Evolutionary conservation across 2,888 invertebrate species (phyloP), one percentile per base, ranked within the genome.

Genomic region (Rotaria magnacalcarata): DNA sequence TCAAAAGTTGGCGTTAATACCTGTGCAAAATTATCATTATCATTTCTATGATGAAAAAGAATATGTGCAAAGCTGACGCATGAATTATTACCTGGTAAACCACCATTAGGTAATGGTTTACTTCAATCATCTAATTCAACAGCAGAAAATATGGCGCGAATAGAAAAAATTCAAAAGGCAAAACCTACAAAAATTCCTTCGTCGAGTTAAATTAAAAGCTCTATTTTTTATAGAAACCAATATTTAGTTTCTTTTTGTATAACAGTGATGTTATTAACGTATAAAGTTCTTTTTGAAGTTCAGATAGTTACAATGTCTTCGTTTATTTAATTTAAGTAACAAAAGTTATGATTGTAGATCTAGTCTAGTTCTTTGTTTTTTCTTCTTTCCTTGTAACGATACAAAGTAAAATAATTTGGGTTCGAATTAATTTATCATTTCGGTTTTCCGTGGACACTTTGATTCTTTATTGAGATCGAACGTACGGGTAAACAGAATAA

Each of bases 1-100:
- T 88, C 90, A 8, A 90, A 90, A 87, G 90, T 90, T 21, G 90
- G 90, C 8, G 90, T 90, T 56, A 90, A 90, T 87, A 87, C 90
- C 19, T 90, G 90, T 87, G 88, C 90, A 47, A 88, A 89, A 84
- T 88, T 89, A 84, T 88, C 88, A 74, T 88, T 90, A 84, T 90
- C 90, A n/a, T 90, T 90, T 88, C 88, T 90, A 11, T 88, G 14
- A 80, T 47, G 47, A 80, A 80, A 80, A 24, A 34, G 80, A 24
- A n/a, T 80, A 47, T 47, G 80, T 80, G 47, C 80, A n/a, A 80
- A 80, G 47, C 47, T 47, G 24, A 47, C 80, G 4, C 47, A 11
- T 47, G 80, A 80, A 80, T n/a, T 80, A 80, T 43, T 80, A 80
- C 80, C 47, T 80, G 80, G 43, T 47, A 21, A n/a, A 19, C 47